Percentiles rank a stretch among this genome's conserved stretches.
Evolutionary conservation across 2,888 invertebrate species (phyloP).

Genomic region (Drosophila macrospina): DNA sequence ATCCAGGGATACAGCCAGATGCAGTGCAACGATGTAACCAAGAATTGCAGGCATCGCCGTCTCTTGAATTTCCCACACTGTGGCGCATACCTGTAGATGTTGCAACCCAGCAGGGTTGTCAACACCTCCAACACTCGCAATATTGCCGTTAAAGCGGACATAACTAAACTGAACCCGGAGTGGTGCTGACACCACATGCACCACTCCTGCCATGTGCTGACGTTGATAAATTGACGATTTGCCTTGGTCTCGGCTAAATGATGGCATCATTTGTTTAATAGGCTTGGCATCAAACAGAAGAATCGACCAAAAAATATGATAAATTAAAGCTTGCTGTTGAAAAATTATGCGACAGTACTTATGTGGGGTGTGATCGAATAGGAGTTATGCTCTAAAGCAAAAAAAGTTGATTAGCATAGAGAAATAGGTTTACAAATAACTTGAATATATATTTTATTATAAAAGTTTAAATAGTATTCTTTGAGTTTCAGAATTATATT

Average conservation of each 20-base stretch:
- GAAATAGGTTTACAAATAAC: no score
- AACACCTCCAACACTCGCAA: constrained; percentile 46
- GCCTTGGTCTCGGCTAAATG: constrained; percentile 33
- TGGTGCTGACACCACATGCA: constrained; percentile 4
- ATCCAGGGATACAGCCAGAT: constrained; percentile 58
- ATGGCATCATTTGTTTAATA: constrained; percentile 57
- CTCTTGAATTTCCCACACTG: constrained; percentile 23
- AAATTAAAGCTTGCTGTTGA: constrained; percentile 6
- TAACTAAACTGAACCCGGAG: constrained; percentile 47
- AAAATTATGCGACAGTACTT: background rate
- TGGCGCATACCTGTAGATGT: constrained; percentile 44
- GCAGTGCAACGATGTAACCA: constrained; percentile 37
- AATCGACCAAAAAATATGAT: constrained; percentile 14
- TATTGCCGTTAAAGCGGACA: constrained; percentile 54
- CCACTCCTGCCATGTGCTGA: constrained; percentile 33
- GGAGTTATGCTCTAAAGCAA: background rate
- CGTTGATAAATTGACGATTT: constrained; percentile 51
- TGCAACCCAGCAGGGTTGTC: constrained; percentile 46
- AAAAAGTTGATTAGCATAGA: background rate
- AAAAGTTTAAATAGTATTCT: no score
- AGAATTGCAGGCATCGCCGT: constrained; percentile 1
- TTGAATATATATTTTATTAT: no score
- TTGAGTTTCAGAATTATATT: no score
- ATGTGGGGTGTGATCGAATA: background rate
- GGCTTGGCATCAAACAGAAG: constrained; percentile 21